Base-by-base conservation (phyloP, 53 echinoderm and acorn worm species). In the Stichopus horrens region DNA sequence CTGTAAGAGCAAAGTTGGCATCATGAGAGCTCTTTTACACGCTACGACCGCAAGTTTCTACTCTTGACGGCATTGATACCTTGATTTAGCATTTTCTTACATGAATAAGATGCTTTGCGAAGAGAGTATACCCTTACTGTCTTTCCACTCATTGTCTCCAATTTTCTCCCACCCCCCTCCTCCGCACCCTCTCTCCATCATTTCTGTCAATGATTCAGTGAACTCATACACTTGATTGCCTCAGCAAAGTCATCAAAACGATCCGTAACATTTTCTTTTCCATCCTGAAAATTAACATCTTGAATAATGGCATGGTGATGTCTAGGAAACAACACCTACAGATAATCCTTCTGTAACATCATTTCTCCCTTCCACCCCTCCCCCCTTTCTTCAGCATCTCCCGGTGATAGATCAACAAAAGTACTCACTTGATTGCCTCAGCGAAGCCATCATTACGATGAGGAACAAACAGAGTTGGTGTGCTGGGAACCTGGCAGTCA, bases 401-500 rank as follows among this genome's bases (percentile, higher is more conserved):
- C 4, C n/a, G 68, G 1, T 67, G 68, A 14, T 67, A 67, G 11
- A 67, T 14, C 11, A 67, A 11, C 68, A 37, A 37, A 37, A 76
- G 13, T 51, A 54, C 97, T 88, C 85, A 98, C 98, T 96, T 98
- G 91, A 98, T 95, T 37, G 96, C 98, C 75, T 98, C 98, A 58
- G 98, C 98, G 57, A 98, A 98, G 57, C 98, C 98, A 90, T 96
- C 98, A 57, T 91, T 92, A 55, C 93, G 87, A 18, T 90, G 91
- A 51, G 98, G 95, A 7, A 98, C 98, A 91, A 94, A 98, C 53
- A 98, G 87, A n/a, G 98, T 98, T 4, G 98, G 98, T 54, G 98
- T 98, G 88, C 96, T 98, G 4, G 98, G 95, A 76, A 98, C 98
- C 78, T 93, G 94, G 56, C 98, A 75, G 77, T 98, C 98, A 78